Evolutionary conservation across 2,113 vertebrate genomes (phyloP).

Genomic region (Solea senegalensis): DNA sequence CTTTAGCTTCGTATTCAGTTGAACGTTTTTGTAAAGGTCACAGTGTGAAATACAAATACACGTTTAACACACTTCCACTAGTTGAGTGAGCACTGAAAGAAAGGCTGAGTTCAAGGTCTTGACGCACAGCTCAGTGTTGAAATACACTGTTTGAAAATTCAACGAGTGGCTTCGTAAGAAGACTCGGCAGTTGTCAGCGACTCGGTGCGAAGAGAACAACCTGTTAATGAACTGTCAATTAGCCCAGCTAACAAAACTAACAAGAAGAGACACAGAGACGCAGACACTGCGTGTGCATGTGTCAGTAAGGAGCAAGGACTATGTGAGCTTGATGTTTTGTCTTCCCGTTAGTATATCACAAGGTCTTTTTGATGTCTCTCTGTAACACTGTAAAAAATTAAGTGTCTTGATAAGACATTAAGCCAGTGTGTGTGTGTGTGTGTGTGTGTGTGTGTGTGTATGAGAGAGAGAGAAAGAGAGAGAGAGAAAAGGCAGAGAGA

Average conservation of each 20-base stretch:
- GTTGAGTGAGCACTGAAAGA: too few relatives aligned
- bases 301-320: not conserved
- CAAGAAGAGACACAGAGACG: constrained; percentile 36
- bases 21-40: too few relatives aligned
- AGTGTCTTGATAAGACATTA: not conserved
- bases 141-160: not conserved
- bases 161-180: not conserved
- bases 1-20: too few relatives aligned
- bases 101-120: too few relatives aligned
- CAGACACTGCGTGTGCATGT: constrained; percentile 10
- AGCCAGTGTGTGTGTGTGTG: not conserved
- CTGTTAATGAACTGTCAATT: constrained; percentile 72
- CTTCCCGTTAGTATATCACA: not conserved
- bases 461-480: not conserved
- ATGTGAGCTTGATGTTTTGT: constrained; percentile 18
- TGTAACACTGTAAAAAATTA: constrained; percentile 4
- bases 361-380: constrained; percentile 4
- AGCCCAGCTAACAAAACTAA: constrained; percentile 49
- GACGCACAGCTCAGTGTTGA: too few relatives aligned
- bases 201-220: constrained; percentile 41
- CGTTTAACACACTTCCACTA: too few relatives aligned
- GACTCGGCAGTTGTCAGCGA: constrained; percentile 19
- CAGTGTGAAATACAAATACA: too few relatives aligned
- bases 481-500: not conserved
- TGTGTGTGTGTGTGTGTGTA: not conserved